Conservation (phyloP, 64 coral and sea anemone species). For the Montipora capricornis region DNA sequence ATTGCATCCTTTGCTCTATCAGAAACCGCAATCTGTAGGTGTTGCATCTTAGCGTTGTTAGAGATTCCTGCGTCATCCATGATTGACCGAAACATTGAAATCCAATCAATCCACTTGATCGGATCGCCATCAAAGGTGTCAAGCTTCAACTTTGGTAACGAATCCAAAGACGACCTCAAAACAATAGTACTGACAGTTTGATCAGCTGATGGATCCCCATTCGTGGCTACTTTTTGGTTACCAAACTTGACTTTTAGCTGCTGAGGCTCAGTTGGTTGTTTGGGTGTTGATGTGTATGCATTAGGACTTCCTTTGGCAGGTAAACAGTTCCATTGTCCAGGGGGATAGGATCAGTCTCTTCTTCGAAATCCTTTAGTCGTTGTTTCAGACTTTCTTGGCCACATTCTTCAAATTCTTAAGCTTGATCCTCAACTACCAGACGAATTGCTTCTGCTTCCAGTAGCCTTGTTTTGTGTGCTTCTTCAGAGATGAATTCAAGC, state of each 20-base stretch:
- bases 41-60: no score
- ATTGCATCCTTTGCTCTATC: no score
- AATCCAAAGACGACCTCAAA: neutral
- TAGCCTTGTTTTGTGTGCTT: neutral
- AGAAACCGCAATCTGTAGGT: no score
- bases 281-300: neutral
- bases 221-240: neutral
- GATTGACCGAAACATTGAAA: slow-evolving; percentile 38
- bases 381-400: neutral
- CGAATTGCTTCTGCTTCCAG: slow-evolving; percentile 28
- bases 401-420: neutral
- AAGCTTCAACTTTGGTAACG: slow-evolving; percentile 19
- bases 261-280: no score
- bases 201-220: neutral
- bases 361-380: neutral
- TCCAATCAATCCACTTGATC: slow-evolving; percentile 25
- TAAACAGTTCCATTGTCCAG: no score
- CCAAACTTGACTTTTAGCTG: neutral
- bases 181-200: no score
- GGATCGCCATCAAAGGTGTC: slow-evolving; percentile 22
- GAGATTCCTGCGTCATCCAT: neutral
- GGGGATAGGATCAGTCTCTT: no score
- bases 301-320: neutral
- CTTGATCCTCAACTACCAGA: slow-evolving; percentile 8
- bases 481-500: slow-evolving; percentile 23